phyloP scores from a whole-genome alignment of 2,888 invertebrate genomes.

The Troilus luridus region DNA sequence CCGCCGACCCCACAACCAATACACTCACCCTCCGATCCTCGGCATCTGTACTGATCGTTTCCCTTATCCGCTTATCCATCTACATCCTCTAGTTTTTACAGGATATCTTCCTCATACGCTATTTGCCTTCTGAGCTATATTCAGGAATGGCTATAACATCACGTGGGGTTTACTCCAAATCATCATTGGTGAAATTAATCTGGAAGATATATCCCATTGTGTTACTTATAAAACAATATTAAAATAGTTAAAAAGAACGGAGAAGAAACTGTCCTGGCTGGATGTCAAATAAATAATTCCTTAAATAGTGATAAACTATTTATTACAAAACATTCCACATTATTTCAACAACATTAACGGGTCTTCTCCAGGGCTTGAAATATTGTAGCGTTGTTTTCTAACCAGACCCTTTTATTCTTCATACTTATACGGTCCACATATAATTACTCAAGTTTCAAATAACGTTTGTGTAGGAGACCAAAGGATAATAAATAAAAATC shows the following conservation, averaged over 20 bases:
- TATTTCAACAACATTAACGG: too few relatives aligned
- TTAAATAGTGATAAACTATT: too few relatives aligned
- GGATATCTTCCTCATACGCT: constrained; percentile 24
- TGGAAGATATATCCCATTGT: neutral
- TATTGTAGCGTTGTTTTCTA: too few relatives aligned
- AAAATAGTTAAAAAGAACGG: neutral
- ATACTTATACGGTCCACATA: too few relatives aligned
- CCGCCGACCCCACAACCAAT: constrained; percentile 11
- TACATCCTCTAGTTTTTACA: constrained; percentile 28
- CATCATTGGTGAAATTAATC: neutral
- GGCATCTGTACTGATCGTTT: constrained; percentile 10
- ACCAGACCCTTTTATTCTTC: too few relatives aligned
- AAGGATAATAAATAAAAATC: neutral
- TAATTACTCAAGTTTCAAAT: too few relatives aligned
- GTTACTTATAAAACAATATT: too few relatives aligned
- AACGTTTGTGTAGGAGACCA: too few relatives aligned
- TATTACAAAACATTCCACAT: too few relatives aligned
- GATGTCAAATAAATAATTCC: too few relatives aligned
- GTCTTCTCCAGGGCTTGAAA: too few relatives aligned
- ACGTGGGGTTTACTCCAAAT: neutral
- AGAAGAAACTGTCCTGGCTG: too few relatives aligned
- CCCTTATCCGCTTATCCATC: constrained; percentile 25
- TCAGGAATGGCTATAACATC: neutral
- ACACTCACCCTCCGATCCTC: constrained; percentile 21
- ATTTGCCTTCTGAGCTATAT: neutral